phyloP scores from a whole-genome alignment of 1,140 invertebrate species.

The Meloidogyne hapla region DNA sequence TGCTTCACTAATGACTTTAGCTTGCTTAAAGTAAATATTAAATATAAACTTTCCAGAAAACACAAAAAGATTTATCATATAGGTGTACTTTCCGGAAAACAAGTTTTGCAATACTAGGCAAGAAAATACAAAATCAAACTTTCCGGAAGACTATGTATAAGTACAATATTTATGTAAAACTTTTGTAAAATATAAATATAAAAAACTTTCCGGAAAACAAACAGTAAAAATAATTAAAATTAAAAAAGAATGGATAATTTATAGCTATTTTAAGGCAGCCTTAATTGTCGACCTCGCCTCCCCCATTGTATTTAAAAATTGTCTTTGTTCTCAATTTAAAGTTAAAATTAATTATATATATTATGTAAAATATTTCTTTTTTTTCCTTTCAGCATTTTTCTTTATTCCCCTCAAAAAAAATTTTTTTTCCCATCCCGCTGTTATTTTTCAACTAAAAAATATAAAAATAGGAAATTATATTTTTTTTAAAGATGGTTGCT shows the following conservation, averaged over 20 bases:
- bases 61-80: no score
- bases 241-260: no score
- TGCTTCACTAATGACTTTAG: not conserved
- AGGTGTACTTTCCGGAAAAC: no score
- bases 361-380: not conserved
- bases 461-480: no score
- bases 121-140: not conserved
- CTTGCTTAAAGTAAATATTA: no score
- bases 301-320: not conserved
- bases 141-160: not conserved
- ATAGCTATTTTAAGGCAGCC: not conserved
- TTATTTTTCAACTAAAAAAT: not conserved
- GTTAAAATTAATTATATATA: slow-evolving; percentile 1
- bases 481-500: not conserved
- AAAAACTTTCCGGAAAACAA: not conserved
- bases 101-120: no score
- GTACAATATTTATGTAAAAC: not conserved
- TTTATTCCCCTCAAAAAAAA: not conserved
- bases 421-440: not conserved
- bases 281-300: not conserved
- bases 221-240: no score
- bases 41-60: no score
- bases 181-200: not conserved
- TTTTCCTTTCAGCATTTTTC: not conserved
- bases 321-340: not conserved